A percentile compares a stretch with the other conserved stretches of the same genome.
Conservation (phyloP, 2,113 vertebrate species). For the Ceyx cyanopectus region DNA sequence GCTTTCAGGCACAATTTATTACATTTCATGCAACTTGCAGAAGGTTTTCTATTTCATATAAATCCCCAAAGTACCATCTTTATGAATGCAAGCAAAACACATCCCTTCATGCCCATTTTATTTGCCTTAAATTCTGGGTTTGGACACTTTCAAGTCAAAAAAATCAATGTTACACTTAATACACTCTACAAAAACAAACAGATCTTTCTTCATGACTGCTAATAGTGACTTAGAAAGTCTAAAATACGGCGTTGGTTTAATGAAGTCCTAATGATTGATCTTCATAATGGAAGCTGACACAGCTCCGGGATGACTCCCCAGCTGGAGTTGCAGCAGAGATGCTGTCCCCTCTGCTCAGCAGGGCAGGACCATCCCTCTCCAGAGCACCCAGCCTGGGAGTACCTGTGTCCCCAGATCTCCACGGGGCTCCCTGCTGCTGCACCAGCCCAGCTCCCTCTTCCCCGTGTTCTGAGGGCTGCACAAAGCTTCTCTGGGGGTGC, state of each 20-base stretch:
- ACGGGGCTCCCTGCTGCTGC: background rate
- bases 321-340: background rate
- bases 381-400: background rate
- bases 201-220: slow-evolving; percentile 40
- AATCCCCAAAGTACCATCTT: slow-evolving; percentile 64
- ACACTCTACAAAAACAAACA: slow-evolving; percentile 34
- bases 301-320: background rate
- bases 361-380: background rate
- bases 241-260: slow-evolving; percentile 10
- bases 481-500: background rate
- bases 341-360: background rate
- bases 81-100: slow-evolving; percentile 61
- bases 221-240: slow-evolving; percentile 56
- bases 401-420: background rate
- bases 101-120: slow-evolving; percentile 41
- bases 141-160: slow-evolving; percentile 68
- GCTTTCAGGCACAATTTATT: slow-evolving; percentile 67
- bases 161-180: slow-evolving; percentile 59
- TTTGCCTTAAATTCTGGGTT: slow-evolving; percentile 64
- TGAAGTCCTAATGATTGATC: slow-evolving; percentile 32
- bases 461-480: background rate
- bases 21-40: slow-evolving; percentile 59
- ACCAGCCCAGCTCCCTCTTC: background rate
- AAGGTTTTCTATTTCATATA: slow-evolving; percentile 67
- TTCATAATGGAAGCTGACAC: background rate